Base-by-base conservation (phyloP, 2,888 invertebrate genomes). In the Eurytoma californica region DNA sequence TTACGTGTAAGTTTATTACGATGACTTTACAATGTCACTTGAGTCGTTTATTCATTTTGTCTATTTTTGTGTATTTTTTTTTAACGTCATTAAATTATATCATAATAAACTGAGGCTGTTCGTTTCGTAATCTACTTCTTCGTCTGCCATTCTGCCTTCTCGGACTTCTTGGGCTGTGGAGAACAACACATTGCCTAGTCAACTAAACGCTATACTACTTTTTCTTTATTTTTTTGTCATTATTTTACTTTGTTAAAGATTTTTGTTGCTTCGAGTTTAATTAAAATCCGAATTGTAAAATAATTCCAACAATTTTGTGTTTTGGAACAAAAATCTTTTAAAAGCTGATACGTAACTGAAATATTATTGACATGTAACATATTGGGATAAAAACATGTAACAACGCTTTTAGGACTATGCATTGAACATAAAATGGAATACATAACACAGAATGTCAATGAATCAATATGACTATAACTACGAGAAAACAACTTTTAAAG, bases 141-240 rank as follows among this genome's bases (percentile, higher is more conserved):
- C 93, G 93, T 93, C 92, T 93, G 93, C 93, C 94, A 94, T 90
- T 94, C 93, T 91, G 94, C 93, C 90, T 94, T 94, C 93, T 95
- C 94, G 90, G 94, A 93, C 90, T 94, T 94, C 93, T 95, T 95
- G 88, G 94, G 93, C 95, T 95, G 94, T 92, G 90, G 86, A 88
- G 87, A 89, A 90, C 86, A 90, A 92, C 85, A 90, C 85, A 87
- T 88, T 85, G 86, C 87, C 88, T 88, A 86, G 83, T 88, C 84
- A 87, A 86, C 86, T 86, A 86, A 83, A 79, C 80, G 70, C 82
- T 82, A 83, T 55, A 60, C 81, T 79, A 75, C 69, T 72, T 24
- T 72, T 72, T 58, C 39, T 63, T 53, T 13, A 65, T 77, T 39
- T 69, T 63, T 39, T 9, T 47, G 12, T 72, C 14, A 16, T 28